Base-by-base conservation (phyloP, 2,888 invertebrate species). In the Apocheima hispidaria region DNA sequence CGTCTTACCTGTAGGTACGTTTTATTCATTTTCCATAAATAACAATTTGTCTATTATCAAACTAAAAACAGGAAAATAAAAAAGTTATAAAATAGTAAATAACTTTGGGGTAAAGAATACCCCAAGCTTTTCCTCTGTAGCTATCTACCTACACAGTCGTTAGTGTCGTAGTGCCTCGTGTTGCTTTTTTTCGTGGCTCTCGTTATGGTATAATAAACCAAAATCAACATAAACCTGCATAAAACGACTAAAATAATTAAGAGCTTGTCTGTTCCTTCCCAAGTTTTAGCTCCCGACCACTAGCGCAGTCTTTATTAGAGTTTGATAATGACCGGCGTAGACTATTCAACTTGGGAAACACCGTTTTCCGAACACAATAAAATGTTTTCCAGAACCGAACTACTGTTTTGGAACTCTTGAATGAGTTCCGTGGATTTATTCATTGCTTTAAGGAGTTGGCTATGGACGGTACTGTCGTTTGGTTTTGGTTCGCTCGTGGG, bases 401-500 rank as follows among this genome's bases (percentile, higher is more conserved):
- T 75, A 74, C 68, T 70, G 77, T 77, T 77, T 60, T 50, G 54
- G 66, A 71, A 74, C 66, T 70, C 63, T 70, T 69, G 60, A 66
- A 71, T 63, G 60, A 69, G 63, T 62, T 66, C 16, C 44, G 46
- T 59, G 43, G 66, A 73, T 71, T 72, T 72, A 69, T 68, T 49
- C 55, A 65, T 69, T 55, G 66, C 68, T 57, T 65, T 71, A 69
- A 69, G 54, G 55, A 67, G 63, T 58, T 66, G 53, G 49, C 38
- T 48, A 48, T 44, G 60, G 52, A 68, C 38, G 38, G 50, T 40
- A 54, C 61, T 63, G 53, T 64, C 58, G 60, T 62, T 62, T 57
- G 48, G 56, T 52, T 62, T 62, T 57, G 48, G 56, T 52, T 52
- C 40, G 48, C 53, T 50, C 55, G 36, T 63, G 57, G 48, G 49